Evolutionary conservation across 2,113 vertebrate species (phyloP).

Genomic region (Camelus bactrianus): DNA sequence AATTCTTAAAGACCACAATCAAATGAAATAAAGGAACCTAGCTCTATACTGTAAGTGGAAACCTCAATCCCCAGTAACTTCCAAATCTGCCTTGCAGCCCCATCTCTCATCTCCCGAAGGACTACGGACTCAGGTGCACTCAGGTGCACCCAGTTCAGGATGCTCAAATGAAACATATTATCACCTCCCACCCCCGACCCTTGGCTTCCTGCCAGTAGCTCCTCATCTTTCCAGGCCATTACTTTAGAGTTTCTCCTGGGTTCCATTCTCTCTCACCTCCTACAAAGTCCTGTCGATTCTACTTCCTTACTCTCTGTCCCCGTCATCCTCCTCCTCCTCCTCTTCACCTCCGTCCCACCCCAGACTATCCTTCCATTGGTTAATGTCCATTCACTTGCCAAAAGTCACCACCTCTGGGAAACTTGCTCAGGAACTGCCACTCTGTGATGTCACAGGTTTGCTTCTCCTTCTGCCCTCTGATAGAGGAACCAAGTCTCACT

Average conservation of each 20-base stretch:
- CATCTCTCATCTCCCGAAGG: background rate
- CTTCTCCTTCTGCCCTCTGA: background rate
- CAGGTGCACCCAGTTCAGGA: background rate
- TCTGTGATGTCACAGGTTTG: background rate
- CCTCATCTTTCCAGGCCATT: background rate
- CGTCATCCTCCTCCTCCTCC: too few species aligned
- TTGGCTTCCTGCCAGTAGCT: background rate
- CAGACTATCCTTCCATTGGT: background rate
- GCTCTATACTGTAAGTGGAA: background rate
- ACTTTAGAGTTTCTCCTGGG: background rate
- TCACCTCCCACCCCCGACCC: fast-evolving
- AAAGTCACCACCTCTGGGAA: background rate
- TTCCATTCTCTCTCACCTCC: background rate
- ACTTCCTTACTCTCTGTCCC: background rate
- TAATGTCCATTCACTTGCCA: background rate
- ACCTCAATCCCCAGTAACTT: background rate
- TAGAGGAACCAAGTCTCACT: background rate
- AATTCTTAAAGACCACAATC: background rate
- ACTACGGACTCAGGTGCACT: background rate
- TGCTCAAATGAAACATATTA: background rate
- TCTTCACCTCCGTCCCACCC: background rate
- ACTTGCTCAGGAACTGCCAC: background rate
- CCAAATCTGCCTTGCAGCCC: background rate
- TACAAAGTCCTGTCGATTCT: background rate
- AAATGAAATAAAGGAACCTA: background rate